Evolutionary conservation across 2,113 vertebrate species (phyloP).

Genomic region (Python bivittatus): DNA sequence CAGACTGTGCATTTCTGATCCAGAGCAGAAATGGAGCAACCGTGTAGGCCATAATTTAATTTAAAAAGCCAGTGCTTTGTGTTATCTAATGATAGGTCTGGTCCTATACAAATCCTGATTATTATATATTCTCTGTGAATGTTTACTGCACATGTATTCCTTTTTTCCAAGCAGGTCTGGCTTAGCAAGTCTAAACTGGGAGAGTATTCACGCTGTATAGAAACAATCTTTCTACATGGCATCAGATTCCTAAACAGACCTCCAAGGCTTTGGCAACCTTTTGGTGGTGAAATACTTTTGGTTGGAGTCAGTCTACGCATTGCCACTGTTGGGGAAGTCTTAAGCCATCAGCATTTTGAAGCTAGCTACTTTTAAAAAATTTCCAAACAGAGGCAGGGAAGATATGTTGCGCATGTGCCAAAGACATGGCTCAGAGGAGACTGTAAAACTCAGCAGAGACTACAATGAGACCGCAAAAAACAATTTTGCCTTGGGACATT

Average conservation of each 20-base stretch:
- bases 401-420: slow-evolving; percentile 13
- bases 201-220: neutral
- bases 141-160: neutral
- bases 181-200: neutral
- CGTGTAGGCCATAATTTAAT: neutral
- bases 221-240: neutral
- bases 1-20: neutral
- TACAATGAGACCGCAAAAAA: slow-evolving; percentile 52
- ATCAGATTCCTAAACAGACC: neutral
- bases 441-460: slow-evolving; percentile 36
- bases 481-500: slow-evolving; percentile 20
- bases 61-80: neutral
- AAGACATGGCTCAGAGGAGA: slow-evolving; percentile 43
- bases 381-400: neutral
- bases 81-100: neutral
- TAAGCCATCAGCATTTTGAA: neutral
- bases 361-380: neutral
- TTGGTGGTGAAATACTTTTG: neutral
- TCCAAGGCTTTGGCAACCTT: slow-evolving; percentile 9
- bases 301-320: neutral
- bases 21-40: neutral
- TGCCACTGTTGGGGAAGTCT: neutral
- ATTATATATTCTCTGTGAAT: neutral
- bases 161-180: neutral
- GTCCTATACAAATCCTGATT: neutral